These are phyloP conservation scores for Prionailurus viverrinus DNA, from an alignment of 2,113 vertebrate genomes.

Conservation along the genomic window DNA sequence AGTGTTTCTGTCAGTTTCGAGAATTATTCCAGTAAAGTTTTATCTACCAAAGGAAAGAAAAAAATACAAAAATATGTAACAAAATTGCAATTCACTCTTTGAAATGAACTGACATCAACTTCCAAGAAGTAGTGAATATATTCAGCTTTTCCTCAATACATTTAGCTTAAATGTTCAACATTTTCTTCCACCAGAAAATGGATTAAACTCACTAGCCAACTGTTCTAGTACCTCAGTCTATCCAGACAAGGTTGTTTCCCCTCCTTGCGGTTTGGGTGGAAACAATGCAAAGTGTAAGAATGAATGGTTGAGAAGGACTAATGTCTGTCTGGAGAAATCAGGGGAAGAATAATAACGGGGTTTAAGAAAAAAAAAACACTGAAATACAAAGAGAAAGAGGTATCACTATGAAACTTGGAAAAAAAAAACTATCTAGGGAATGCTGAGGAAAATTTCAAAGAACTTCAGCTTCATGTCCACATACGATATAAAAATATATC, in stretches of 20 bases:
- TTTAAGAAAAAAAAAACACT: neutral
- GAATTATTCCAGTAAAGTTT: neutral
- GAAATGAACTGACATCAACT: neutral
- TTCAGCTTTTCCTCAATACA: neutral
- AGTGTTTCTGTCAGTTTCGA: neutral
- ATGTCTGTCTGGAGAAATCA: neutral
- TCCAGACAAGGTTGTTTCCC: neutral
- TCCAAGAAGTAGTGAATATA: neutral
- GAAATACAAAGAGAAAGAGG: neutral
- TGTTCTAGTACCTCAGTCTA: neutral
- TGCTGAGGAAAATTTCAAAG: neutral
- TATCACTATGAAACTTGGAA: neutral
- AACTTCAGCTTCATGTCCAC: neutral
- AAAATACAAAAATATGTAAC: neutral
- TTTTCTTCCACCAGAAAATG: neutral
- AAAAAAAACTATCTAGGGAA: neutral
- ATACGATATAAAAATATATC: neutral
- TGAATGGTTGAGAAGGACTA: neutral
- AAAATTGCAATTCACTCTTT: neutral
- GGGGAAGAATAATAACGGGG: neutral
- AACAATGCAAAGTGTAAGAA: neutral
- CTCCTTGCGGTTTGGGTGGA: neutral
- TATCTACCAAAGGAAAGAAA: neutral
- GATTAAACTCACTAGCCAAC: neutral
- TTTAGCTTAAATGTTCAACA: neutral